A percentile compares a stretch with the other conserved stretches of the same genome.
Evolutionary conservation across 2,888 invertebrate genomes (phyloP).

Genomic region (Blera fallax): DNA sequence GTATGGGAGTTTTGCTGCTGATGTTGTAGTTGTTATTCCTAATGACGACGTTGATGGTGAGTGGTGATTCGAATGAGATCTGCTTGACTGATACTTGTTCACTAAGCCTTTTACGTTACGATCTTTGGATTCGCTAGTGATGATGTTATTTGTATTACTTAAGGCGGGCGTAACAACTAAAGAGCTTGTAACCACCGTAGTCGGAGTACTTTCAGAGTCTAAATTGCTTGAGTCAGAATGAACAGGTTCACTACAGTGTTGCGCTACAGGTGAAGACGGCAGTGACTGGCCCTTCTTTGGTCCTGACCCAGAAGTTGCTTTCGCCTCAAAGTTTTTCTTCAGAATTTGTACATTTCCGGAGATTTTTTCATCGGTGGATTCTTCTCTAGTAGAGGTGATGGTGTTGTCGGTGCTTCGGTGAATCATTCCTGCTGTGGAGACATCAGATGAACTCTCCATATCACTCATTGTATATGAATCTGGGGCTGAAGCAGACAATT

Average conservation of each 20-base stretch:
- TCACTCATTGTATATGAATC: constrained; percentile 80
- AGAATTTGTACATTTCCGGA: constrained; percentile 92
- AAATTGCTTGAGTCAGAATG: constrained; percentile 60
- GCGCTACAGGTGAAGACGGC: constrained; percentile 86
- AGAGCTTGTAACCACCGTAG: constrained; percentile 35
- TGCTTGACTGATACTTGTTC: constrained; percentile 86
- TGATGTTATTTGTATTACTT: constrained; percentile 52
- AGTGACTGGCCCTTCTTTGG: constrained; percentile 83
- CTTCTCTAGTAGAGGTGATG: constrained; percentile 39
- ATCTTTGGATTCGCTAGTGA: constrained; percentile 83
- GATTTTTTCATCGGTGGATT: constrained; percentile 78
- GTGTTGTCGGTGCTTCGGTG: neutral
- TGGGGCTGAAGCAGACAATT: constrained; percentile 85
- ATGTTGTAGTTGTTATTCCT: constrained; percentile 69
- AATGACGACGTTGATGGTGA: constrained; percentile 81
- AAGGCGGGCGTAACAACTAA: constrained; percentile 42
- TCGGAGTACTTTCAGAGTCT: constrained; percentile 38
- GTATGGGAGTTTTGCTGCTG: constrained; percentile 70
- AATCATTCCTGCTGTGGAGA: constrained; percentile 18
- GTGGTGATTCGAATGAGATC: constrained; percentile 79
- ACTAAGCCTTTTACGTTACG: constrained; percentile 88
- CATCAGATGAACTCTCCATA: constrained; percentile 76
- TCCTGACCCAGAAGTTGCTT: constrained; percentile 78
- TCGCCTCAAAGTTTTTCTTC: constrained; percentile 94
- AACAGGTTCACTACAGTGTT: constrained; percentile 74